These are phyloP conservation scores for Odontocolon sp. DNA, from an alignment of 2,888 invertebrate species.

Conservation along the genomic window DNA sequence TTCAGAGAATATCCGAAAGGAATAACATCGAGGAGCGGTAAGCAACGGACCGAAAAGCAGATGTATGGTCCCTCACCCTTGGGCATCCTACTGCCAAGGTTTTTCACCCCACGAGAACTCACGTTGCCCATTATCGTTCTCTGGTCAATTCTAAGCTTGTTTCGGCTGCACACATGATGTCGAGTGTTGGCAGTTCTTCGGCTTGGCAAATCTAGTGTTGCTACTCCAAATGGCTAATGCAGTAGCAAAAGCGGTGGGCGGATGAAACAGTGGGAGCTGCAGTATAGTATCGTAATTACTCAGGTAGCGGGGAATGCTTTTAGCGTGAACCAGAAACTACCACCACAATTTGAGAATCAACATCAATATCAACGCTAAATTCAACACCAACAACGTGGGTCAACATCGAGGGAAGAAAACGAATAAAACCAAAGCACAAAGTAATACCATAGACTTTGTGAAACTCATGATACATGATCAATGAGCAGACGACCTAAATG, in stretches of 20 bases:
- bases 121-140: slow-evolving; percentile 45
- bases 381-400: not conserved
- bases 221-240: not conserved
- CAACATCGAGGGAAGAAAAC: not conserved
- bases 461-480: too few relatives aligned
- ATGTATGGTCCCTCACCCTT: not conserved
- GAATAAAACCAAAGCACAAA: not conserved
- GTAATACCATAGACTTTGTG: too few relatives aligned
- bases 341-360: not conserved
- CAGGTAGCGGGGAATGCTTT: slow-evolving; percentile 75
- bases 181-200: slow-evolving; percentile 25
- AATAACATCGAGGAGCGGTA: slow-evolving; percentile 7
- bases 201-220: slow-evolving; percentile 24
- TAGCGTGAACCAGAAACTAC: slow-evolving; percentile 63
- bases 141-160: slow-evolving; percentile 65
- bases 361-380: too few relatives aligned
- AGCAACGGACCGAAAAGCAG: slow-evolving; percentile 16
- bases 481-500: too few relatives aligned
- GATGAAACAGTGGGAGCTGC: too few relatives aligned
- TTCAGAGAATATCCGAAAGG: slow-evolving; percentile 9
- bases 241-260: not conserved
- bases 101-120: not conserved
- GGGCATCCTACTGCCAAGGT: slow-evolving; percentile 12
- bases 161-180: slow-evolving; percentile 56
- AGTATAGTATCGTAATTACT: slow-evolving; percentile 70